Conservation (phyloP, 2,797 vertebrate species). For the Distichodus sexfasciatus region DNA sequence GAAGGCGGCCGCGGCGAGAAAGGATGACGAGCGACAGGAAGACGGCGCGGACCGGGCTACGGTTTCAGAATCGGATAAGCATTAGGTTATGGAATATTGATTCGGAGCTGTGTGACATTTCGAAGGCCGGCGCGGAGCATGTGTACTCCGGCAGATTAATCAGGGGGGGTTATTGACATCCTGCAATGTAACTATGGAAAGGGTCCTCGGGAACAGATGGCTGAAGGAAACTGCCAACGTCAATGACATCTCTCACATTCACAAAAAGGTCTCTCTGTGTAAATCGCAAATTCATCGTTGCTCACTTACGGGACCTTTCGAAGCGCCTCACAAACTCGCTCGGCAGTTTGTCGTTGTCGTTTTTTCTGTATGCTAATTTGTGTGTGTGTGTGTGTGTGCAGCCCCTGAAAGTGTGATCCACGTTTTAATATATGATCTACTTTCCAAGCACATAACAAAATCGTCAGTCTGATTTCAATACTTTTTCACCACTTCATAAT, state of each 20-base stretch:
- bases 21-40: constrained; percentile 22
- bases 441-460: too few relatives aligned
- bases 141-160: constrained; percentile 13
- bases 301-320: background rate
- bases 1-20: constrained; percentile 27
- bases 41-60: constrained; percentile 21
- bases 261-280: background rate
- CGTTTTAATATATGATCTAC: too few relatives aligned
- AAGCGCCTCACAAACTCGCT: too few relatives aligned
- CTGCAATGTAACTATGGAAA: constrained; percentile 13
- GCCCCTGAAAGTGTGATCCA: too few relatives aligned
- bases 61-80: background rate
- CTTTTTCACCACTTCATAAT: too few relatives aligned
- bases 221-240: background rate
- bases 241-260: background rate
- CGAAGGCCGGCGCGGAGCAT: background rate
- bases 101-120: constrained; percentile 20
- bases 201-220: constrained; percentile 6
- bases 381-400: too few relatives aligned
- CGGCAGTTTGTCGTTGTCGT: too few relatives aligned
- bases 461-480: too few relatives aligned
- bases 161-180: constrained; percentile 13
- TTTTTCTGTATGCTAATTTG: too few relatives aligned
- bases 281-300: background rate
- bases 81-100: constrained; percentile 18